These are phyloP conservation scores for Aegotheles bennettii DNA, from an alignment of 2,113 vertebrate genomes.

Conservation along the genomic window DNA sequence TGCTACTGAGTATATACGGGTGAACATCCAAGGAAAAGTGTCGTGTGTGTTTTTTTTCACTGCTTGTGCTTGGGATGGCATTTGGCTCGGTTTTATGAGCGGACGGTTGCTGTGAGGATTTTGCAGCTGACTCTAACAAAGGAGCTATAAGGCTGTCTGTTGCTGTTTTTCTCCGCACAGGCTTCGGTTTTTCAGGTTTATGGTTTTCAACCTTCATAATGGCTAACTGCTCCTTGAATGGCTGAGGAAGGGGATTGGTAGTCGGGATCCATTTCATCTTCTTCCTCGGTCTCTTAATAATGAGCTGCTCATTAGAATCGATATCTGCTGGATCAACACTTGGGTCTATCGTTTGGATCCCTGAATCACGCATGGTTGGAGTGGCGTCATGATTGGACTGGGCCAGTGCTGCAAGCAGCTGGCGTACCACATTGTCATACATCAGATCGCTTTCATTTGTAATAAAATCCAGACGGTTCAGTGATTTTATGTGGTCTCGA, in stretches of 20 bases:
- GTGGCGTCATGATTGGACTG: slow-evolving; percentile 96
- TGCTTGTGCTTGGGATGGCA: slow-evolving; percentile 26
- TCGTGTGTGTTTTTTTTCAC: slow-evolving; percentile 90
- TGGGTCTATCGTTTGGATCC: slow-evolving; percentile 90
- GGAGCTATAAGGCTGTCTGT: slow-evolving; percentile 88
- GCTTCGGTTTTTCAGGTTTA: slow-evolving; percentile 93
- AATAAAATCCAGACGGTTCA: slow-evolving; percentile 97
- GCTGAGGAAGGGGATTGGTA: slow-evolving; percentile 91
- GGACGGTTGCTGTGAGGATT: slow-evolving; percentile 79
- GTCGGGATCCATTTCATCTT: slow-evolving; percentile 97
- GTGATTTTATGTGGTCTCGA: slow-evolving; percentile 97
- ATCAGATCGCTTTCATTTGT: slow-evolving; percentile 98
- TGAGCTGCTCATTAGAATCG: slow-evolving; percentile 80
- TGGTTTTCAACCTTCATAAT: slow-evolving; percentile 88
- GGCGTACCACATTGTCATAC: slow-evolving; percentile 98
- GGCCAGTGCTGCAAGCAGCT: slow-evolving; percentile 91
- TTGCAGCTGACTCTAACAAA: slow-evolving; percentile 81
- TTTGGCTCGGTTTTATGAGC: slow-evolving; percentile 72
- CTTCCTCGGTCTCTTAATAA: slow-evolving; percentile 92
- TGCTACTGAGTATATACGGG: slow-evolving; percentile 89
- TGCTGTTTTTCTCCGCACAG: slow-evolving; percentile 85
- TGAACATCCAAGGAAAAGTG: slow-evolving; percentile 97
- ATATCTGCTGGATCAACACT: slow-evolving; percentile 86
- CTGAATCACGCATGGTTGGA: slow-evolving; percentile 91
- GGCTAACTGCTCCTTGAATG: slow-evolving; percentile 92